These are phyloP conservation scores for Xyliphius kryptos DNA, from an alignment of 2,113 vertebrate genomes.

Conservation along the genomic window DNA sequence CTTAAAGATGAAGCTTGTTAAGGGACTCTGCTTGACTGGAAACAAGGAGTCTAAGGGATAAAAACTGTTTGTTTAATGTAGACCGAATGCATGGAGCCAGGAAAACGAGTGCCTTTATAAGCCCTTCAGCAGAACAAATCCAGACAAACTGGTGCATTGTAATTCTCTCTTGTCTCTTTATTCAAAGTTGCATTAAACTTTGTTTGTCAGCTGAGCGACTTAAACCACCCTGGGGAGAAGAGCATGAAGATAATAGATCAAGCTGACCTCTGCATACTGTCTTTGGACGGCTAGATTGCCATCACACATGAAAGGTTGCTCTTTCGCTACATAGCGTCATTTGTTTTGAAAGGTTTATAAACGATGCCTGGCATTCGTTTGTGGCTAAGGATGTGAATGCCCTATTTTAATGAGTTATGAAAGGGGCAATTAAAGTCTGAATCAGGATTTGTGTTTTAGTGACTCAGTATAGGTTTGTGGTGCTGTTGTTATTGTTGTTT, in stretches of 20 bases:
- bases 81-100: slow-evolving; percentile 44
- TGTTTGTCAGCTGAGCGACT: slow-evolving; percentile 52
- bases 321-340: slow-evolving; percentile 8
- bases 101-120: slow-evolving; percentile 44
- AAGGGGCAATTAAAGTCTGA: slow-evolving; percentile 13
- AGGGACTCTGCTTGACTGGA: slow-evolving; percentile 63
- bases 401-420: slow-evolving; percentile 13
- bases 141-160: slow-evolving; percentile 53
- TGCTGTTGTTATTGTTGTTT: slow-evolving; percentile 9
- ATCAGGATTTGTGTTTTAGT: neutral
- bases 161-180: slow-evolving; percentile 46
- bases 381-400: slow-evolving; percentile 7
- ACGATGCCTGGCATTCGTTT: slow-evolving; percentile 9
- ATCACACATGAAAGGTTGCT: slow-evolving; percentile 39
- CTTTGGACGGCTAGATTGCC: slow-evolving; percentile 53
- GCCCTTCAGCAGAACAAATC: slow-evolving; percentile 53
- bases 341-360: slow-evolving; percentile 17
- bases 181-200: slow-evolving; percentile 46
- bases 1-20: slow-evolving; percentile 72
- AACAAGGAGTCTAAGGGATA: slow-evolving; percentile 43
- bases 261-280: slow-evolving; percentile 39
- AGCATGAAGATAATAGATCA: slow-evolving; percentile 51
- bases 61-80: slow-evolving; percentile 58
- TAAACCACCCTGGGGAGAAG: neutral
- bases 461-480: neutral